Evolutionary conservation across 2,113 vertebrate species (phyloP).

Genomic region (Trinectes maculatus): DNA sequence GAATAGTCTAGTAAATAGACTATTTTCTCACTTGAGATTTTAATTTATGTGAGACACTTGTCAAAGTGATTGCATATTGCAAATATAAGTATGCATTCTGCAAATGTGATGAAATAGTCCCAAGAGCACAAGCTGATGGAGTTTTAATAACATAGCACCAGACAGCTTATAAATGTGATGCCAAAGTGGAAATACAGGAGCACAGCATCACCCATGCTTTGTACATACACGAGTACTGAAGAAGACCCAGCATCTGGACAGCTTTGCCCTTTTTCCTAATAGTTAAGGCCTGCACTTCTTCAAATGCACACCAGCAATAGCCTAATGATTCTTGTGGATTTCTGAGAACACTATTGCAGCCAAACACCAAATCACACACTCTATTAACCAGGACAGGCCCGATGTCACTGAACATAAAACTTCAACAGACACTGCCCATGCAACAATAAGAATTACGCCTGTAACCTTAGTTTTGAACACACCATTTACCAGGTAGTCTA

Average conservation of each 20-base stretch:
- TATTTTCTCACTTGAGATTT: slow-evolving; percentile 15
- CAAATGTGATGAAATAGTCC: slow-evolving; percentile 11
- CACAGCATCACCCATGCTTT: neutral
- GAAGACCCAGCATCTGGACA: neutral
- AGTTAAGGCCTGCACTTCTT: neutral
- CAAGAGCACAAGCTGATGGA: neutral
- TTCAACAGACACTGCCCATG: neutral
- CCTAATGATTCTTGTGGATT: neutral
- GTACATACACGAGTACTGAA: neutral
- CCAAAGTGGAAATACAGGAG: neutral
- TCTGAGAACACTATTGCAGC: neutral
- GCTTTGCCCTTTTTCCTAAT: neutral
- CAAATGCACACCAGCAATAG: neutral
- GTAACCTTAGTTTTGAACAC: slow-evolving; percentile 1
- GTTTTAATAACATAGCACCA: neutral
- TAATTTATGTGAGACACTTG: slow-evolving; percentile 18
- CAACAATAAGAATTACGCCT: neutral
- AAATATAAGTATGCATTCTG: slow-evolving; percentile 3
- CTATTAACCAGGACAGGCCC: neutral
- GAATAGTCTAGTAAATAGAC: neutral
- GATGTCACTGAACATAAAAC: neutral
- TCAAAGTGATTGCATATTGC: slow-evolving; percentile 5
- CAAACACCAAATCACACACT: neutral
- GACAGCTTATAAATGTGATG: slow-evolving; percentile 9
- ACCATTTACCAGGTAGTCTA: neutral